Base-by-base conservation (phyloP, 2,113 vertebrate genomes). In the Camelus bactrianus region DNA sequence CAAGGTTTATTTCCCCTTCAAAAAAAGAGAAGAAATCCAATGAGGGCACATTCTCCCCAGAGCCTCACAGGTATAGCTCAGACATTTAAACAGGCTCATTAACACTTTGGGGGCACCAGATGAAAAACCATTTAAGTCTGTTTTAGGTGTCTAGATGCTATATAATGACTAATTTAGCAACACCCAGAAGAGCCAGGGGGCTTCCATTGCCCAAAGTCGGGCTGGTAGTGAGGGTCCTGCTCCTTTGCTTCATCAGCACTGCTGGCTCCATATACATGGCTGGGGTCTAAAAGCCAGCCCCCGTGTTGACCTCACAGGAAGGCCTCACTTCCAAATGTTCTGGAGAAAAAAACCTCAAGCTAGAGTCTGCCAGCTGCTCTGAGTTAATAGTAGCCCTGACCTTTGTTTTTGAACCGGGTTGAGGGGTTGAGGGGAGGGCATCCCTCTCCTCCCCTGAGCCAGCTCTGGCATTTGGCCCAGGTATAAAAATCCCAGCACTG, bases 1-100 rank as follows among this genome's bases (percentile, higher is more conserved):
- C 70, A 58, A 85, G 79, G 65, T 73, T 93, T 38, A 32, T 90
- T 87, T 84, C 38, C 86, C 69, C 60, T 90, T 69, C 52, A 70
- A 70, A 73, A 69, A 94, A 65, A 84, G 80, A 96, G 58, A 8
- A 88, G 69, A 58, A 96, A 95, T 80, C 75, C 80, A 87, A 38
- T 8, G 64, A 76, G 95, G 35, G 12, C 14, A 5, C 16, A 19
- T 84, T 82, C 35, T 87, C 82, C 75, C 84, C 46, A 80, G 64
- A 87, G 90, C 48, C 30, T 92, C 80, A 8, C 28, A 56, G 83
- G 42, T 20, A 28, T 52, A 58, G n/a, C 65, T 69, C 50, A 73
- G 82, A 79, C 65, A 32, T 86, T 81, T 58, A 62, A 28, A 38
- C 11, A 83, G 79, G 72, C 4, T 73, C 76, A 24, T 85, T 54